These are phyloP conservation scores for Sigmodon hispidus DNA, from an alignment of 2,113 vertebrate species.

Conservation along the genomic window DNA sequence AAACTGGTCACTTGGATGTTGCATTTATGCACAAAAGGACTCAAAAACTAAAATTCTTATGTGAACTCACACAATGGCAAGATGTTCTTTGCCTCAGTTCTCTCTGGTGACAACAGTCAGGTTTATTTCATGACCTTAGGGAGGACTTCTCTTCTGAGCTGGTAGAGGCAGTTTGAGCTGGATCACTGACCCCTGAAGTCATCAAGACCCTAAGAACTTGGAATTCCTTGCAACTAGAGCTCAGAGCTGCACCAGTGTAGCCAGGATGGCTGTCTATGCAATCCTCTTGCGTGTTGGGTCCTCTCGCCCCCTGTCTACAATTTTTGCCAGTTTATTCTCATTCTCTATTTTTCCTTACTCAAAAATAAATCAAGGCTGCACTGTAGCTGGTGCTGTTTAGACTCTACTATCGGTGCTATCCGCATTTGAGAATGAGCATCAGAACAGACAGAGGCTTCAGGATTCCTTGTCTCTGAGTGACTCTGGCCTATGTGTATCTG, in stretches of 20 bases:
- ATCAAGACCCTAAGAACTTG: constrained; percentile 85
- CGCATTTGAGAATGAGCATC: constrained; percentile 84
- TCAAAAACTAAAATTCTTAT: constrained; percentile 98
- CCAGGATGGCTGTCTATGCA: constrained; percentile 82
- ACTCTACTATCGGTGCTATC: constrained; percentile 88
- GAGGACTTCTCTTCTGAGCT: constrained; percentile 98
- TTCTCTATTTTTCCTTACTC: constrained; percentile 45
- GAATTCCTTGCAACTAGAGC: constrained; percentile 89
- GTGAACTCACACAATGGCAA: constrained; percentile 99
- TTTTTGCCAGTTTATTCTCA: constrained; percentile 34
- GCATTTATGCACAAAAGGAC: constrained; percentile 99
- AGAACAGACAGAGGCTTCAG: constrained; percentile 85
- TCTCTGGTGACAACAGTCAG: constrained; percentile 98
- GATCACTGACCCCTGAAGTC: constrained; percentile 83
- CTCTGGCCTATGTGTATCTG: constrained; percentile 80
- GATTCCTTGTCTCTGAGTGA: constrained; percentile 85
- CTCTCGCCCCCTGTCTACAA: constrained; percentile 1
- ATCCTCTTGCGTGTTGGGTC: constrained; percentile 80
- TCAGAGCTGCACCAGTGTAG: constrained; percentile 84
- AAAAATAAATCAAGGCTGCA: constrained; percentile 86
- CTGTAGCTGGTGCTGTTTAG: constrained; percentile 89
- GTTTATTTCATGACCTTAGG: constrained; percentile 99
- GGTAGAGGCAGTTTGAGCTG: constrained; percentile 88
- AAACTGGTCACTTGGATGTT: constrained; percentile 97
- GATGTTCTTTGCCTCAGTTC: constrained; percentile 99